A percentile compares a stretch with the other conserved stretches of the same genome.
phyloP scores from a whole-genome alignment of 2,113 vertebrate species.

The Ariopsis seemanni region DNA sequence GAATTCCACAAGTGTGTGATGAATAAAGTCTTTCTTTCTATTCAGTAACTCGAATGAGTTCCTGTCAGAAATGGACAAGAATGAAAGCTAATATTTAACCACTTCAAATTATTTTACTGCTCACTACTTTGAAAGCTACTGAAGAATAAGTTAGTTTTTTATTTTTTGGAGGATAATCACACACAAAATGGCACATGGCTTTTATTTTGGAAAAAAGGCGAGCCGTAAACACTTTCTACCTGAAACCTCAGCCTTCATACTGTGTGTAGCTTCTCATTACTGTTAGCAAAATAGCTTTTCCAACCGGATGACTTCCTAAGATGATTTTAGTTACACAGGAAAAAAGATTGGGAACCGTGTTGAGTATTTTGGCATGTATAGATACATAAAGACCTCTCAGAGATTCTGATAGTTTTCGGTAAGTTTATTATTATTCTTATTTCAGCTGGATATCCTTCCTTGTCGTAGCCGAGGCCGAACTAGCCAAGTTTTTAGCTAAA shows the following conservation, averaged over 20 bases:
- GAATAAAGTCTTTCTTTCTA: too few relatives aligned
- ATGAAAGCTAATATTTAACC: background rate
- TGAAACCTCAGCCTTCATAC: background rate
- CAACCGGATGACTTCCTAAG: background rate
- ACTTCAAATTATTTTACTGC: background rate
- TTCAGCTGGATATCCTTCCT: background rate
- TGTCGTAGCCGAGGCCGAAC: background rate
- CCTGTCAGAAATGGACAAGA: background rate
- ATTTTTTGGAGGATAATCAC: background rate
- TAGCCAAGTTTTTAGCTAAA: background rate
- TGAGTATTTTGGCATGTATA: conserved; percentile 21
- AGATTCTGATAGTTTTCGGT: conserved; percentile 30
- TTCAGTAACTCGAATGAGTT: background rate
- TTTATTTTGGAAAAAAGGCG: conserved; percentile 28
- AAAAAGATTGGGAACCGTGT: background rate
- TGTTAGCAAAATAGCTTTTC: conserved; percentile 22
- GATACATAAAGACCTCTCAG: background rate
- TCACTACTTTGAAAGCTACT: background rate
- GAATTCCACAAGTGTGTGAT: too few relatives aligned
- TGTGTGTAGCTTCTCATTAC: background rate
- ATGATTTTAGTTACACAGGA: conserved; percentile 32
- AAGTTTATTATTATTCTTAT: conserved; percentile 13
- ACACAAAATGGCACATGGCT: background rate
- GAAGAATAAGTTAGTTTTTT: background rate
- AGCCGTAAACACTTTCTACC: accelerated